Base-by-base conservation (phyloP, 2,888 invertebrate genomes). In the Clunio marinus region DNA sequence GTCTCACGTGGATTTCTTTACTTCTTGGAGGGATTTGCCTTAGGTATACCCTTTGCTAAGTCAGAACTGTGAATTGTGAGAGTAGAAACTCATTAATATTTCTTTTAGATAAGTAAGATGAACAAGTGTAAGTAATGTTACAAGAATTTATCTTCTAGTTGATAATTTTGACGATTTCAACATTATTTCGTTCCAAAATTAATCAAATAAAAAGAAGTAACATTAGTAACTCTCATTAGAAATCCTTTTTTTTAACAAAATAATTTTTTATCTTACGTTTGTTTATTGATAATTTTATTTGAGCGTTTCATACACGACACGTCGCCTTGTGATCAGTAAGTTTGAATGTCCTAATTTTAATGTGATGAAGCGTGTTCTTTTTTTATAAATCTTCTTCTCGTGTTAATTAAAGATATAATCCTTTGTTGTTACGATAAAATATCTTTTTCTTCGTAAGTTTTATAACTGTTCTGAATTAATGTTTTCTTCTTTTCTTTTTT, bases 1-100 rank as follows among this genome's bases (percentile, higher is more conserved):
- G 51, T 51, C 51, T 51, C 51, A 51, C 51, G 51, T 51, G 22
- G 51, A 17, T 51, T n/a, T 32, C 35, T 32, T 51, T 51, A 22
- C 2, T 15, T 17, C n/a, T 51, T 51, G 51, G 51, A 51, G 20
- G 22, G 51, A 51, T 51, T 17, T 51, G n/a, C 22, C 20, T 51
- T 51, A n/a, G 17, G 22, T 51, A 7, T 45, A 13, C 51, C 51
- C 51, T 51, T 51, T 22, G 8, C 22, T 51, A 20, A 22, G 51
- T 51, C 51, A 51, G 51, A 51, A 51, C 51, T 51, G 51, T 13
- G 35, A 32, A 32, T 8, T 8, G 13, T 8, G 35, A 5, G 35
- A 32, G 5, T 32, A 32, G 35, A 5, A 13, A 8, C 35, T 8
- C 7, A 32, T 32, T 32, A 32, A 32, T 5, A 32, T 8, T 8